Evolutionary conservation across 2,797 vertebrate genomes (phyloP), one percentile per base, ranked within the genome.

Genomic region (Peromyscus nudipes): DNA sequence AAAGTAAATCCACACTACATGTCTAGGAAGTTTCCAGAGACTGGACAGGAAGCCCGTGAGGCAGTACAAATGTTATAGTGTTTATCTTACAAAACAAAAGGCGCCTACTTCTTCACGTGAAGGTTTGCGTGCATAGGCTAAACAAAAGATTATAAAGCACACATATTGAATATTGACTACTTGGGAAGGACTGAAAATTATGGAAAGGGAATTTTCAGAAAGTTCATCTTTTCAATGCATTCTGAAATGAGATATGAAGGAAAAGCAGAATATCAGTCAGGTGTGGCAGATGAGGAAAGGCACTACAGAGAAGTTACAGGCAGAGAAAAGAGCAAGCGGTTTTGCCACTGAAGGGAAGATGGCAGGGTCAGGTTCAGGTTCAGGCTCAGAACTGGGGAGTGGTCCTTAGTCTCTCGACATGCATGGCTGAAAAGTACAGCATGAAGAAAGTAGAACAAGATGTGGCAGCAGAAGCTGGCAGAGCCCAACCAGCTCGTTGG

Each of bases 61-160:
- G 62, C 13, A 65, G 89, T 73, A n/a, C 14, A 49, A 69, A 89
- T 27, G 69, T 85, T 71, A 90, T 0, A 40, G 43, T 29, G 57
- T 71, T 90, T 95, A 65, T 57, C 25, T 69, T 88, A 37, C 88
- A 86, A 52, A 81, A 82, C n/a, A 77, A 90, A 92, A 40, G 23
- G 57, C 25, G 49, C 10, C n/a, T 90, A 77, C n/a, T 87, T 94
- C 81, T 95, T 60, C 19, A 16, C 40, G 65, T 37, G 37, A 5
- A 3, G 5, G 49, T 83, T 95, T 83, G 19, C 21, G 94, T 83
- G 19, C 21, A 87, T 29, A 87, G 76, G 64, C 67, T 65, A 87
- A 34, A 64, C 79, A 93, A 89, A 34, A 34, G 64, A 89, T 87
- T 4, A 25, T 64, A 17, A 89, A 86, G 62, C 37, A 92, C 37